Evolutionary conservation across 2,797 vertebrate species (phyloP).

Genomic region (Ficedula albicollis): DNA sequence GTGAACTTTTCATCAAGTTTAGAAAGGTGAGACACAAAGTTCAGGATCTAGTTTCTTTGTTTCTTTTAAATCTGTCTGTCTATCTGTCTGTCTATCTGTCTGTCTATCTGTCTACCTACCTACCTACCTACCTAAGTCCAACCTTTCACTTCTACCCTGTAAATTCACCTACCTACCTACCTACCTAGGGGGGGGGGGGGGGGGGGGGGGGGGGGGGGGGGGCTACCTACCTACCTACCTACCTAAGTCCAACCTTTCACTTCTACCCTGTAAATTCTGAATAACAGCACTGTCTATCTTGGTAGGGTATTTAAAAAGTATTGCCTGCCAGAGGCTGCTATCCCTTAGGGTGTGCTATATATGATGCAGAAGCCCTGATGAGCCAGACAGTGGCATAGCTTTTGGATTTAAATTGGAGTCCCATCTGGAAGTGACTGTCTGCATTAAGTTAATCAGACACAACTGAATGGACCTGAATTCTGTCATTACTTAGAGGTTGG

Average conservation of each 20-base stretch:
- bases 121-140: not conserved
- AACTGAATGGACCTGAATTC: slow-evolving; percentile 13
- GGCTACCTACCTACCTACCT: not conserved
- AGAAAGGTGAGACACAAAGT: not conserved
- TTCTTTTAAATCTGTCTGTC: not conserved
- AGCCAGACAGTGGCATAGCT: slow-evolving; percentile 3
- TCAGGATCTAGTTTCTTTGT: not conserved
- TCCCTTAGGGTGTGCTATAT: not conserved
- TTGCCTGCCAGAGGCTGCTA: not conserved
- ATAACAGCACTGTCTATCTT: not conserved
- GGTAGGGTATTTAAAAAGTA: not conserved
- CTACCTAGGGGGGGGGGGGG: no score
- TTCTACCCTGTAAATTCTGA: not conserved
- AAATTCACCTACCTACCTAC: not conserved
- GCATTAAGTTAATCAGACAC: slow-evolving; percentile 30
- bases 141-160: not conserved
- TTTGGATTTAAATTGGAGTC: slow-evolving; percentile 19
- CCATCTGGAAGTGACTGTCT: slow-evolving; percentile 46
- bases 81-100: no score
- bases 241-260: not conserved
- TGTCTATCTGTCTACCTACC: no score
- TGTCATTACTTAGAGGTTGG: not conserved
- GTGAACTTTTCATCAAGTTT: not conserved
- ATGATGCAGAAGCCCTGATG: not conserved
- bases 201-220: no score